Evolutionary conservation across 2,113 vertebrate species (phyloP), one percentile per base, ranked within the genome.

Genomic region (Meleagris gallopavo): DNA sequence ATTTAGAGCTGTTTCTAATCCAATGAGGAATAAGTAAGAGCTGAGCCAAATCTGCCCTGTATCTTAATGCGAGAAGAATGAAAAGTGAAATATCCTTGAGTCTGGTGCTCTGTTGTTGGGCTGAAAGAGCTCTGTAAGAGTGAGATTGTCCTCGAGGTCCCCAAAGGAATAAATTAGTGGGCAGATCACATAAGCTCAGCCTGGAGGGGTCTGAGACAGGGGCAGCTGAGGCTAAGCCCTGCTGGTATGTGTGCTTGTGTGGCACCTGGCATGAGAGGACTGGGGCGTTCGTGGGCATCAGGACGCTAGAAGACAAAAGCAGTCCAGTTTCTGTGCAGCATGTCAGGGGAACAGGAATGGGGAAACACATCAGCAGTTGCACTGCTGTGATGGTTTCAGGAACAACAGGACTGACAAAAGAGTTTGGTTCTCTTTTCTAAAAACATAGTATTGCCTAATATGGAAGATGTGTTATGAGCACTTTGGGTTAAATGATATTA

Each of bases 321-420:
- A 40, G 32, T 62, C 67, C 52, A 84, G 77, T 69, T 55, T 64
- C 50, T 72, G 43, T 64, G 71, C 50, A 57, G 18, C 8, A 9
- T 66, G 67, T 54, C 74, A 80, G 77, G 55, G 73, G 92, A 94
- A 85, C 78, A 74, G 87, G 94, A 97, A 97, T 90, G 91, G 95
- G 96, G 93, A 97, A 96, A 92, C 72, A 50, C 84, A 94, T 94
- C 81, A 89, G 93, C 88, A 93, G 82, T 94, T 96, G 61, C 92
- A 57, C 82, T 71, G 96, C 96, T 95, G 94, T 4, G 43, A 72
- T 74, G 91, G 62, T 94, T 95, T 97, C 80, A 92, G 96, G 94
- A 97, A 92, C 87, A 84, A 69, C 54, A 72, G 77, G 29, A 90
- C 83, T 54, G 75, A 22, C 18, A 90, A 79, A 11, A 22, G 67